Evolutionary conservation across 1,140 invertebrate genomes (phyloP), one percentile per base, ranked within the genome.

Genomic region (Brachionus rubens): DNA sequence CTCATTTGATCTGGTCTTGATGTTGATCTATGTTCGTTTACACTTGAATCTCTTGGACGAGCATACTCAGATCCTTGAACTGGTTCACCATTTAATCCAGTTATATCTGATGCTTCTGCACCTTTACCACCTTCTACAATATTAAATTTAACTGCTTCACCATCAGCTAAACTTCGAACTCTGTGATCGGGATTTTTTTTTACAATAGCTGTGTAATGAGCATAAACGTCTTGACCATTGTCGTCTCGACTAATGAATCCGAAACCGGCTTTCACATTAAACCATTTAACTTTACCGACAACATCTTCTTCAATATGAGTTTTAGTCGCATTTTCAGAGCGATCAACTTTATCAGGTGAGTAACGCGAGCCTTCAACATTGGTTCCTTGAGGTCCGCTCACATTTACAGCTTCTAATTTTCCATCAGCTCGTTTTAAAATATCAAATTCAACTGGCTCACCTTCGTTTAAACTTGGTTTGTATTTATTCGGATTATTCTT

Each of bases 231-330:
- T 30, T 78, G 46, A 36, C 59, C 40, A 56, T 52, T 78, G 19
- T 78, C 68, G 50, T 33, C 21, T 6, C 68, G 30, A 87, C 97
- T 98, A 86, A 98, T 98, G 86, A 99, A 98, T 82, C 96, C 96
- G 88, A 98, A 99, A 85, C 96, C 96, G 88, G 94, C 97, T 88
- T 98, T 98, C 48, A 98, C 94, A 85, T 97, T 98, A 88, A 98
- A 98, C 93, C 93, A 96, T 87, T 96, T 96, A 16, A 96, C 93
- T 80, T 91, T 92, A 81, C 93, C 93, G 83, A 89, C 90, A 82
- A 96, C 50, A 24, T 56, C 56, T 54, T 43, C 36, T 54, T 54
- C 72, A 2, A 48, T n/a, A 54, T 48, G 41, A 26, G 12, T 50
- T 72, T 72, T 54, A 40, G 48, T 48, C 26, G 68, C 7, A 50